Base-by-base conservation (phyloP, 2,113 vertebrate species). In the Sphaerodactylus townsendi region DNA sequence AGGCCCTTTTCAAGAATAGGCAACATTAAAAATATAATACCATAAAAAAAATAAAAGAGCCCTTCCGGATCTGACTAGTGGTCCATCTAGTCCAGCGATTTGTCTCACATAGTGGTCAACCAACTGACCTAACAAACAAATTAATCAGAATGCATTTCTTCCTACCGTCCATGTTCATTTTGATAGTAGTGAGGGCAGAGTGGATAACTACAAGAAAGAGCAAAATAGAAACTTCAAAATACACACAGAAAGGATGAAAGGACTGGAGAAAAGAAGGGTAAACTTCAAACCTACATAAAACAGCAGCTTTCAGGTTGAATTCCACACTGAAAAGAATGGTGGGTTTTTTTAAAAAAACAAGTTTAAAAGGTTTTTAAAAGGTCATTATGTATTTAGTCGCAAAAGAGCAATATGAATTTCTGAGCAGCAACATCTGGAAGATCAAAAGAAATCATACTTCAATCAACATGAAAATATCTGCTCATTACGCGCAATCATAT, bases 401-500 rank as follows among this genome's bases (percentile, higher is more conserved):
- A 85, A 88, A 90, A 93, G 90, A 95, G 94, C 94, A 91, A 88
- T 93, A 94, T 91, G 94, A 94, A 95, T 96, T 93, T 92, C 92
- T 94, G 92, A 94, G 93, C 92, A 93, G 92, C 89, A 94, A 95
- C 96, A 97, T 97, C 97, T 97, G 96, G 93, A 96, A 94, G 93
- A 95, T 96, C 95, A 94, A 95, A 96, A 96, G 95, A 95, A 89
- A 92, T 91, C 93, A 86, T 90, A 93, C 96, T 96, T 97, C 95
- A 95, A 97, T 96, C 97, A 95, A 91, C 89, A 92, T 77, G 92
- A 95, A 96, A 93, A 96, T 96, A 95, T 96, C 95, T 93, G 93
- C 96, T 96, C 95, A 95, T 97, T 96, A 96, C 95, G 92, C 81
- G 95, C 95, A 94, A 94, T 96, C 94, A 95, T 95, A 95, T 94